These are phyloP conservation scores for Tineola bisselliella DNA, from an alignment of 2,888 invertebrate genomes.

Conservation along the genomic window DNA sequence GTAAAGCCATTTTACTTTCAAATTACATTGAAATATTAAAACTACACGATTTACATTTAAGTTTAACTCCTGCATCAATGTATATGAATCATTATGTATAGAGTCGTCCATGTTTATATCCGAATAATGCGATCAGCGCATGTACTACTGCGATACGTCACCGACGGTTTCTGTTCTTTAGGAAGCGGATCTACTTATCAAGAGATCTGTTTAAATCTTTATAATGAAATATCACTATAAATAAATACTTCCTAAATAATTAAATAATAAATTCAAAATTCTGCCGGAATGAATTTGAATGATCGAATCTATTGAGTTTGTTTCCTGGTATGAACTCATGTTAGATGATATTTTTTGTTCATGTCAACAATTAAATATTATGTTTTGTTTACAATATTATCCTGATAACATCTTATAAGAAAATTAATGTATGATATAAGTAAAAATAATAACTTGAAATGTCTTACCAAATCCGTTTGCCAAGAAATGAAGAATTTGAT, in stretches of 20 bases:
- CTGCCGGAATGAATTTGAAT: constrained; percentile 43
- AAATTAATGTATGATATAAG: neutral
- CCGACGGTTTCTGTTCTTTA: constrained; percentile 26
- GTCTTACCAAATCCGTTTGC: neutral
- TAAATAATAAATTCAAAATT: constrained; percentile 29
- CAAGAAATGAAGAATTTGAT: neutral
- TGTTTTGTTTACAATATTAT: neutral
- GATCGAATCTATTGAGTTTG: constrained; percentile 12
- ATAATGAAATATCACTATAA: constrained; percentile 29
- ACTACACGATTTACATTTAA: neutral
- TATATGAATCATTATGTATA: neutral
- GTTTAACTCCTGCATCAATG: neutral
- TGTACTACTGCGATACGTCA: neutral
- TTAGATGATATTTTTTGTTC: neutral
- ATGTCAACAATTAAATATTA: constrained; percentile 6
- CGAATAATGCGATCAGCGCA: constrained; percentile 1
- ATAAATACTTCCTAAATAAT: constrained; percentile 49
- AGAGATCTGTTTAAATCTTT: constrained; percentile 36
- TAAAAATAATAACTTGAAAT: neutral
- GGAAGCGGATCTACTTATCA: constrained; percentile 56
- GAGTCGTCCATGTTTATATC: neutral
- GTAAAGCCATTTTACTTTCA: neutral
- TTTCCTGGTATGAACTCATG: constrained; percentile 58
- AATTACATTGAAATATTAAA: neutral
- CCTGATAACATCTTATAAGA: neutral